These are phyloP conservation scores for Cheilosia soror DNA, from an alignment of 2,888 invertebrate species.

Conservation along the genomic window DNA sequence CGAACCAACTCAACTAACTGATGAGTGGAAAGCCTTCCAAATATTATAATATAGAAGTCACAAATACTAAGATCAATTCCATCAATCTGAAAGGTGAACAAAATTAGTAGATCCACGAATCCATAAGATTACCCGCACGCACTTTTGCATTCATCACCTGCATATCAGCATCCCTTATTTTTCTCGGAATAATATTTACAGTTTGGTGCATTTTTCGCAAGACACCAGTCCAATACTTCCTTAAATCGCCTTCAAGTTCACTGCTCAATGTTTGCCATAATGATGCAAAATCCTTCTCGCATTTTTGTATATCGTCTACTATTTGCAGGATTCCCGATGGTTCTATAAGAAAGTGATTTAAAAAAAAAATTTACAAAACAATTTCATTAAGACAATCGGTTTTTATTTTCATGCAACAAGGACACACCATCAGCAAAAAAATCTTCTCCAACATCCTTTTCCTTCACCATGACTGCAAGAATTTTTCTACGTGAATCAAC, in stretches of 20 bases:
- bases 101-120: background rate
- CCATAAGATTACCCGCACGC: background rate
- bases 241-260: conserved; percentile 28
- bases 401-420: conserved; percentile 20
- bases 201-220: background rate
- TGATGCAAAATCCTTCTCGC: conserved; percentile 22
- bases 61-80: background rate
- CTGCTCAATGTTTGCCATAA: conserved; percentile 10
- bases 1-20: background rate
- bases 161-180: conserved; percentile 20
- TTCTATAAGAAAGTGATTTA: conserved; percentile 1
- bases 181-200: conserved; percentile 22
- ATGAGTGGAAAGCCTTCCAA: conserved; percentile 18
- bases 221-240: conserved; percentile 15
- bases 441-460: background rate
- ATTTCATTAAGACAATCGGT: conserved; percentile 59
- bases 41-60: conserved; percentile 30
- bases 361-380: conserved; percentile 28
- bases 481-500: conserved; percentile 25
- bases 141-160: conserved; percentile 5
- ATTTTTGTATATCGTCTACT: conserved; percentile 17
- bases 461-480: conserved; percentile 24
- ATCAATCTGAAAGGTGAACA: background rate
- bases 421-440: conserved; percentile 24
- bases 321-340: conserved; percentile 20